Evolutionary conservation across 1,140 invertebrate genomes (phyloP).

Genomic region (Drosophila guanche): DNA sequence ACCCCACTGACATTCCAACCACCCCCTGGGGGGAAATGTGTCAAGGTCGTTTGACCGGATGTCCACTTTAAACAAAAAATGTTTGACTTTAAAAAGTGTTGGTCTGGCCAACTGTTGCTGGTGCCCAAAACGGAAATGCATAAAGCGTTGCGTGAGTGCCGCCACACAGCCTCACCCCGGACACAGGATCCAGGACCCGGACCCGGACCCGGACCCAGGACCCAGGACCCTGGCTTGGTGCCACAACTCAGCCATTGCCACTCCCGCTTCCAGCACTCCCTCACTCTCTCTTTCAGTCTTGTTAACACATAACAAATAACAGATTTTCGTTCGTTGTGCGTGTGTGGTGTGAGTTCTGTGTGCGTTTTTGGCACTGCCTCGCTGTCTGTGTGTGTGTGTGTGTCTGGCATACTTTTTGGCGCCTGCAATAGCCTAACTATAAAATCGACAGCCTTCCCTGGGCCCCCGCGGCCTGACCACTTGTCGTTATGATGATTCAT

Average conservation of each 20-base stretch:
- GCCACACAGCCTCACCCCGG: slow-evolving; percentile 8
- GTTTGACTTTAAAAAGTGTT: slow-evolving; percentile 55
- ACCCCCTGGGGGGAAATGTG: slow-evolving; percentile 46
- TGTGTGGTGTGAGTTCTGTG: slow-evolving; percentile 8
- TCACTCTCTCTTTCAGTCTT: slow-evolving; percentile 34
- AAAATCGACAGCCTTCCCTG: slow-evolving; percentile 48
- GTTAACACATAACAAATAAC: slow-evolving; percentile 78
- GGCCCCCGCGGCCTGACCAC: slow-evolving; percentile 20
- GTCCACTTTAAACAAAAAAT: slow-evolving; percentile 59
- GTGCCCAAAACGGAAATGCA: slow-evolving; percentile 58
- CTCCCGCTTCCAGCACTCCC: neutral
- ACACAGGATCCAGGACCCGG: slow-evolving; percentile 6
- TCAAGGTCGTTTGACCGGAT: slow-evolving; percentile 63
- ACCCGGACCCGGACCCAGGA: too few relatives aligned
- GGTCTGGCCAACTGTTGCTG: slow-evolving; percentile 66
- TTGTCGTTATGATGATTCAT: slow-evolving; percentile 79
- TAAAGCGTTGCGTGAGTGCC: slow-evolving; percentile 60
- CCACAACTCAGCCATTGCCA: slow-evolving; percentile 19
- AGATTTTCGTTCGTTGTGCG: slow-evolving; percentile 53
- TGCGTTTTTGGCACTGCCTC: slow-evolving; percentile 16
- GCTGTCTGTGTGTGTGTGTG: slow-evolving; percentile 14
- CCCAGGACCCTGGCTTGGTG: neutral
- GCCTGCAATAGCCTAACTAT: slow-evolving; percentile 66
- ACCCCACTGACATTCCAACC: neutral
- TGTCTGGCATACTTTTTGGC: slow-evolving; percentile 72